These are phyloP conservation scores for Drosophila subobscura DNA, from an alignment of 1,140 invertebrate species.

Conservation along the genomic window DNA sequence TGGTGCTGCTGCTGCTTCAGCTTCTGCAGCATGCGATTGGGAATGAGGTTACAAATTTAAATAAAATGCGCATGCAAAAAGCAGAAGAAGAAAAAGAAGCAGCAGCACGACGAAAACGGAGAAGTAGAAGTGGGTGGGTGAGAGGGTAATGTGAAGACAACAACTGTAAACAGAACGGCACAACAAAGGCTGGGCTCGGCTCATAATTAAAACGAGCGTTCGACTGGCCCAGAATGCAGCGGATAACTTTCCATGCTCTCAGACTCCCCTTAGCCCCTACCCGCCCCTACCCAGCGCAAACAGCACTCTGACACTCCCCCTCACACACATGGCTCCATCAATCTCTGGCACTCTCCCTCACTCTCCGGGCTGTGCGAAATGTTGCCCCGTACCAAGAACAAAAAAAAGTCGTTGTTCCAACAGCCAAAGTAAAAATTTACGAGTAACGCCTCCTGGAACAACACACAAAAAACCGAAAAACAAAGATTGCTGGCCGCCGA, in stretches of 20 bases:
- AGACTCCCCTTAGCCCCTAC: background rate
- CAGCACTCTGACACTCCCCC: background rate
- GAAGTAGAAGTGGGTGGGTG: background rate
- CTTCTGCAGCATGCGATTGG: slow-evolving; percentile 31
- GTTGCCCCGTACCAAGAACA: slow-evolving; percentile 53
- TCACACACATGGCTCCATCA: slow-evolving; percentile 5
- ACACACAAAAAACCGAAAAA: slow-evolving; percentile 17
- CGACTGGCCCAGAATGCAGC: slow-evolving; percentile 72
- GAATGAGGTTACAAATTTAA: slow-evolving; percentile 77
- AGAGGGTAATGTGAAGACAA: slow-evolving; percentile 28
- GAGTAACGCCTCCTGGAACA: slow-evolving; percentile 63
- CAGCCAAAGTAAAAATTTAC: slow-evolving; percentile 39
- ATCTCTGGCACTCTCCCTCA: background rate
- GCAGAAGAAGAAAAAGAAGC: background rate
- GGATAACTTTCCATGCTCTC: slow-evolving; percentile 43
- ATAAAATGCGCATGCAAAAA: slow-evolving; percentile 79
- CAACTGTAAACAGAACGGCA: slow-evolving; percentile 54
- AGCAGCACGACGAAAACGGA: slow-evolving; percentile 6
- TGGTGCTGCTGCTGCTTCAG: slow-evolving; percentile 36
- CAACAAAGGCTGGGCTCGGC: slow-evolving; percentile 64
- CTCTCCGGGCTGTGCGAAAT: slow-evolving; percentile 46
- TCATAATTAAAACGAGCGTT: slow-evolving; percentile 74
- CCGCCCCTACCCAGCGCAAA: background rate
- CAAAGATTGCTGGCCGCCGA: background rate
- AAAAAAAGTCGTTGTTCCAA: slow-evolving; percentile 22